Base-by-base conservation (phyloP, 2,888 invertebrate species). In the Odontocerum albicorne region DNA sequence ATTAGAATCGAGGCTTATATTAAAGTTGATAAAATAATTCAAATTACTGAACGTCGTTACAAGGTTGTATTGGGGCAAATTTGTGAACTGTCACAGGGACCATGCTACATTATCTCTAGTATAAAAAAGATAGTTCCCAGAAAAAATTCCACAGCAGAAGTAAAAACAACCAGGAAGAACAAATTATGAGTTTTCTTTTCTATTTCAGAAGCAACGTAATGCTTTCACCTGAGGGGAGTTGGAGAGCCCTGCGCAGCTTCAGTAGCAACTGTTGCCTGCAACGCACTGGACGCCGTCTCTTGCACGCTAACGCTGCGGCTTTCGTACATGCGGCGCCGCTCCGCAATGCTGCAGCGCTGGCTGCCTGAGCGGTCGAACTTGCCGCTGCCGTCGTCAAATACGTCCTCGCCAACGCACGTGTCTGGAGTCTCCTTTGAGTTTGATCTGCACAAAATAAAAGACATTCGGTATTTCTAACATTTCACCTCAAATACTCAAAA, bases 261-360 rank as follows among this genome's bases (percentile, higher is more conserved):
- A 1, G 66, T 63, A 4, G 67, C 63, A 6, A 36, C 40, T 6
- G 53, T 43, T 1, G 55, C 58, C 3, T 55, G 39, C 50, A 58
- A 49, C 15, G 46, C 58, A 6, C 49, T 35, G 10, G 61, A 53
- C 4, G 52, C 50, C 1, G 40, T 61, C 53, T 83, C 83, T 62
- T 80, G 78, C 31, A 79, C 75, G 55, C 90, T 88, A 21, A 85
- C 81, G 0, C 90, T 89, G 8, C 89, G 82, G 65, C 79, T 81
- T 67, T 92, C 91, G 67, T 91, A 92, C 61, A 89, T 79, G 0
- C 90, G 81, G 1, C 90, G 81, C 27, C 87, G 72, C 65, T 90
- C 91, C 1, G 91, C 90, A 62, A 91, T 90, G 36, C 90, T 87
- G 56, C 78, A 82, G 44, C 85, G 81, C 66, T 86, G 85, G 4